phyloP scores from a whole-genome alignment of 2,888 invertebrate genomes.

The Eristalis intricaria region DNA sequence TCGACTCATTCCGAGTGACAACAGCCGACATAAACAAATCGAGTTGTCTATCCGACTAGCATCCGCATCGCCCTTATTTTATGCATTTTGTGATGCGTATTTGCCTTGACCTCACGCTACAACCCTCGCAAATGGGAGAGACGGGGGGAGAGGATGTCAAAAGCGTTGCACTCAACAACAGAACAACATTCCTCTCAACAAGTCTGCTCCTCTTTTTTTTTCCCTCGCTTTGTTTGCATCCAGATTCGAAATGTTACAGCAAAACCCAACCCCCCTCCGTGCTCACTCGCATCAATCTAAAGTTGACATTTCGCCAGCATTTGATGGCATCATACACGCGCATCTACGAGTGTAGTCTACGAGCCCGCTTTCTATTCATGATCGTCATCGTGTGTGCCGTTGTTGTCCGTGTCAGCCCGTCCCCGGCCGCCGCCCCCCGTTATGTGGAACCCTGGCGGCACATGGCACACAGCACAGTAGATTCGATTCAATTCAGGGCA shows the following conservation, averaged over 20 bases:
- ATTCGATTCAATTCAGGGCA: slow-evolving; percentile 15
- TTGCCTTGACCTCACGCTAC: not conserved
- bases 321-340: not conserved
- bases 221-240: not conserved
- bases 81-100: not conserved
- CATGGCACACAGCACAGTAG: not conserved
- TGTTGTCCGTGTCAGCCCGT: not conserved
- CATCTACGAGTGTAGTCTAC: not conserved
- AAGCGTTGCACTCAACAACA: not conserved
- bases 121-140: not conserved
- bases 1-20: not conserved
- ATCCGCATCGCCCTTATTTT: not conserved
- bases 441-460: not conserved
- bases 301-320: slow-evolving; percentile 14
- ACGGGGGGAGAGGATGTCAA: not conserved
- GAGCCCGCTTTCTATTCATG: not conserved
- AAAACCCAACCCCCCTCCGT: not conserved
- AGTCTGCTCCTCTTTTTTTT: not conserved
- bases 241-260: not conserved
- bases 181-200: not conserved
- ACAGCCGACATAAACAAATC: not conserved
- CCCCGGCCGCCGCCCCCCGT: not conserved
- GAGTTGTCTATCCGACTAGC: not conserved
- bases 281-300: slow-evolving; percentile 14
- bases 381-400: not conserved